phyloP scores from a whole-genome alignment of 64 coral and sea anemone genomes.

The Pocillopora damicornis region DNA sequence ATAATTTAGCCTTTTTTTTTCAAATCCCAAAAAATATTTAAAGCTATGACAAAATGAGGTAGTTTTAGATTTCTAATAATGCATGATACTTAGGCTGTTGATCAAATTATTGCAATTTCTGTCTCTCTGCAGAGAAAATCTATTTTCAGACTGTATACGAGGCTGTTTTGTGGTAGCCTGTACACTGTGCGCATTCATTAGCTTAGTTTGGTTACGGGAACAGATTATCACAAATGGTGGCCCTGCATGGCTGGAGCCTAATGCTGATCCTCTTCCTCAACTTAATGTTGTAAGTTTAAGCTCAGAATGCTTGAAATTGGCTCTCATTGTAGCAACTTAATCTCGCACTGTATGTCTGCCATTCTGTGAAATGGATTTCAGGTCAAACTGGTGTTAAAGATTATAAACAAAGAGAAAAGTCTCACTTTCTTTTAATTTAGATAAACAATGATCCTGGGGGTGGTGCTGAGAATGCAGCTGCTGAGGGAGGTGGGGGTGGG shows the following conservation, averaged over 20 bases:
- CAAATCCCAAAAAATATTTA: no score
- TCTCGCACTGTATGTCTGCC: no score
- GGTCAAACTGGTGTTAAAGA: not conserved
- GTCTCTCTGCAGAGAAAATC: conserved; percentile 70
- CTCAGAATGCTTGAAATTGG: no score
- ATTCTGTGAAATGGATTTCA: not conserved
- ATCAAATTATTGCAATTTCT: not conserved
- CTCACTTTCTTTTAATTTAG: conserved; percentile 17
- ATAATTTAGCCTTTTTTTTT: no score
- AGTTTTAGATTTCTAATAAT: no score
- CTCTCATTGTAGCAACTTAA: not conserved
- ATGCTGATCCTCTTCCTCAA: conserved; percentile 60
- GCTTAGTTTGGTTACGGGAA: conserved; percentile 92
- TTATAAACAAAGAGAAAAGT: not conserved
- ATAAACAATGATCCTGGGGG: conserved; percentile 45
- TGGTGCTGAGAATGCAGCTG: conserved; percentile 48
- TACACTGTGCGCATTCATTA: conserved; percentile 97
- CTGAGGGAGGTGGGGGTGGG: conserved; percentile 29
- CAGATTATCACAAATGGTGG: conserved; percentile 96
- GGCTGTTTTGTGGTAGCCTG: conserved; percentile 99
- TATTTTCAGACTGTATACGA: conserved; percentile 89
- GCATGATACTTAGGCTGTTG: no score
- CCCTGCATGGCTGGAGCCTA: conserved; percentile 88
- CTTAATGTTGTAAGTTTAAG: conserved; percentile 17
- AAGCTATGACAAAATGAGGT: no score